Base-by-base conservation (phyloP, 1,140 invertebrate species). In the Cherax destructor region DNA sequence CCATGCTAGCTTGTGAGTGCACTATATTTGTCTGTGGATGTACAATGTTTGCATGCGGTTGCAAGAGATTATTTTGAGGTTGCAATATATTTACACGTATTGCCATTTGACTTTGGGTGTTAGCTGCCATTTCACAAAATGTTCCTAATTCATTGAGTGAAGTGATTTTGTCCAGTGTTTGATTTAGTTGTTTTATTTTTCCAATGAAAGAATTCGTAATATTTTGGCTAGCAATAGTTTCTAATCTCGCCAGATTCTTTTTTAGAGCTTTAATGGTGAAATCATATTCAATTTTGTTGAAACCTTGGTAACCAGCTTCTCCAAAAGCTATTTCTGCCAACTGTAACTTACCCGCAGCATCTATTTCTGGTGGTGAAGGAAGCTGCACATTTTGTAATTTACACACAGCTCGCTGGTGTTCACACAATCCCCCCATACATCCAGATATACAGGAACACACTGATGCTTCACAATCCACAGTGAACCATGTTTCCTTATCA, bases 171-270 rank as follows among this genome's bases (percentile, higher is more conserved):
- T 30, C 24, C 24, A 81, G 30, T 47, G 49, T 9, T 30, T 81
- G 41, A 24, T 81, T 81, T 30, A 81, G 24, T 21, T 81, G 49
- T 10, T 59, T 56, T 21, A 81, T 81, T 47, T 81, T 81, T 24
- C 79, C 79, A 24, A 81, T 81, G 56, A 81, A 81, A 24, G 79
- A 81, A 81, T 81, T 81, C 0, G 79, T 81, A 24, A 81, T 81
- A 59, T 56, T 81, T 50, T 81, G 79, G 24, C 79, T 81, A 81
- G 79, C 50, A 81, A 81, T 41, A 16, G 50, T 50, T 81, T 81
- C 79, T 81, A 81, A n/a, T 47, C 79, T 56, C 7, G 50, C 21
- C 16, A 81, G 56, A 21, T 81, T 81, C n/a, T 81, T 47, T 59
- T 81, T 81, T 13, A 81, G 47, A 3, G 50, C 50, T 7, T 81